phyloP scores from a whole-genome alignment of 2,888 invertebrate species.

The Lasioglossum figueresi region DNA sequence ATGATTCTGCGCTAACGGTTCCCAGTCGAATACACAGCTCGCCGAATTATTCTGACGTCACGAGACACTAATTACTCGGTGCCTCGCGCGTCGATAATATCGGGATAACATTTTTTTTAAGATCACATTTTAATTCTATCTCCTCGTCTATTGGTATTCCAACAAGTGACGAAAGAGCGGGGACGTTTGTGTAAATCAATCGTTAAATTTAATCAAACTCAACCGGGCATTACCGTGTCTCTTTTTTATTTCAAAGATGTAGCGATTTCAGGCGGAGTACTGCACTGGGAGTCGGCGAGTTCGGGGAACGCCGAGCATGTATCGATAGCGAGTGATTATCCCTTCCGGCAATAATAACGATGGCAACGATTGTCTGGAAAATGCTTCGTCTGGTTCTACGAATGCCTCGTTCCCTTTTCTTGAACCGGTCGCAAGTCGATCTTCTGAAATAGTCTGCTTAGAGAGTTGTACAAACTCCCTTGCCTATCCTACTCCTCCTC shows the following conservation, averaged over 20 bases:
- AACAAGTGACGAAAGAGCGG: background rate
- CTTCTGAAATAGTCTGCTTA: conserved; percentile 46
- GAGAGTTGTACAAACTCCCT: conserved; percentile 60
- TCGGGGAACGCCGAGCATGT: background rate
- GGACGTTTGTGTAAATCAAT: background rate
- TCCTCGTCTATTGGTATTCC: too few relatives aligned
- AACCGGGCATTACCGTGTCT: background rate
- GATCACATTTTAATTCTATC: too few relatives aligned
- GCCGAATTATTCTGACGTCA: too few relatives aligned
- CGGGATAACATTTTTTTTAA: too few relatives aligned
- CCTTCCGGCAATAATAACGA: conserved; percentile 16
- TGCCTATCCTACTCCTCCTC: background rate
- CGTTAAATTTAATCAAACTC: background rate
- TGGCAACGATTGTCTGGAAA: conserved; percentile 25
- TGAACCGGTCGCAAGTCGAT: conserved; percentile 9
- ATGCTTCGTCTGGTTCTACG: conserved; percentile 9
- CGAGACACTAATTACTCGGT: too few relatives aligned
- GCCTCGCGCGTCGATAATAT: too few relatives aligned
- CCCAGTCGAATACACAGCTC: too few relatives aligned
- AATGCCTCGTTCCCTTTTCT: conserved; percentile 17
- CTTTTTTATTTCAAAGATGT: background rate
- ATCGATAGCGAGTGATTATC: conserved; percentile 6
- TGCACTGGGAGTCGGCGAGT: background rate
- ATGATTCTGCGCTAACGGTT: too few relatives aligned
- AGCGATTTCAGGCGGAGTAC: background rate